Evolutionary conservation across 2,888 invertebrate species (phyloP).

Genomic region (Nowickia ferox): DNA sequence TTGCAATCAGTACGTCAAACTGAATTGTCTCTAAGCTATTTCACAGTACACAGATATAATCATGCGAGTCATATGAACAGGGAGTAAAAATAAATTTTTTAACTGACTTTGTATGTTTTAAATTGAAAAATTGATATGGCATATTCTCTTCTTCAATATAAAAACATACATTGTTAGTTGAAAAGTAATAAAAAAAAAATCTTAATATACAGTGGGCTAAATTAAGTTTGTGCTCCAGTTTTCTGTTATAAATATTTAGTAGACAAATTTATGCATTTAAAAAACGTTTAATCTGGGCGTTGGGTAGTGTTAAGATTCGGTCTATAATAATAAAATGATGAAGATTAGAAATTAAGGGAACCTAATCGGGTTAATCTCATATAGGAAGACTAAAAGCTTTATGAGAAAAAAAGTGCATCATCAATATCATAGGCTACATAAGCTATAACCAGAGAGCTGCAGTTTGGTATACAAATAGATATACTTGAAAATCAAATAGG

Average conservation of each 20-base stretch:
- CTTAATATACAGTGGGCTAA: constrained; percentile 1
- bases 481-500: no score
- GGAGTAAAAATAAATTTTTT: not conserved
- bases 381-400: no score
- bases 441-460: no score
- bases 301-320: no score
- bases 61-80: not conserved
- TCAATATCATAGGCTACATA: no score
- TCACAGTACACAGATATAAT: not conserved
- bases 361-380: no score
- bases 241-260: no score
- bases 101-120: constrained; percentile 26
- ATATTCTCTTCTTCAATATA: constrained; percentile 11
- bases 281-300: not conserved
- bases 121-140: constrained; percentile 14
- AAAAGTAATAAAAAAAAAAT: constrained; percentile 1
- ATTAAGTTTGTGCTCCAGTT: no score
- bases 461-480: no score
- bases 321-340: no score
- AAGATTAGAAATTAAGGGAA: no score
- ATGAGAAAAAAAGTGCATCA: no score
- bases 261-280: not conserved
- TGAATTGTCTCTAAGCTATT: not conserved
- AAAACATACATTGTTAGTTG: not conserved
- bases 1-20: not conserved